Percentiles rank a stretch among this genome's conserved stretches.
Conservation (phyloP, 1,140 invertebrate species). For the Platorchestia sp. region DNA sequence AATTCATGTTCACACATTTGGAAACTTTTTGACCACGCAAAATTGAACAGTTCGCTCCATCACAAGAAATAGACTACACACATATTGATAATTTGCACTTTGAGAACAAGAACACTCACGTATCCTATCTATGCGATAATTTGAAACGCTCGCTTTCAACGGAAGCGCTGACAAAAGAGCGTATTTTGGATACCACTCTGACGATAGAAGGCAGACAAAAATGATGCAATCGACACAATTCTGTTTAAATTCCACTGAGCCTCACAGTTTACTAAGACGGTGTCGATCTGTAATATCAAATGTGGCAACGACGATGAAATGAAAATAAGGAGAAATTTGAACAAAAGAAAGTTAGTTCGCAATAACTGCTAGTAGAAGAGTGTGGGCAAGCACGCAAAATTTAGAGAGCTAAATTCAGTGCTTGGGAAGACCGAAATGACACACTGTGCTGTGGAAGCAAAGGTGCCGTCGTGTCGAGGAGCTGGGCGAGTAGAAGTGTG, state of each 20-base stretch:
- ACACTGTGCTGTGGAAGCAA: neutral
- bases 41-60: neutral
- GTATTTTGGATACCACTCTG: neutral
- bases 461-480: neutral
- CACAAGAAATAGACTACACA: neutral
- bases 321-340: neutral
- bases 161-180: neutral
- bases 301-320: neutral
- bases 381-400: conserved; percentile 27
- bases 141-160: neutral
- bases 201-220: no score
- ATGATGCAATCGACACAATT: neutral
- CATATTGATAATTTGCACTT: neutral
- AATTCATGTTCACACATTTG: neutral
- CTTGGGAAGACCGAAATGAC: neutral
- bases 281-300: neutral
- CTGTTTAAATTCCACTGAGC: no score
- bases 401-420: conserved; percentile 19
- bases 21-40: neutral
- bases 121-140: no score
- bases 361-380: neutral
- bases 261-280: neutral
- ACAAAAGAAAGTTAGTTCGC: neutral
- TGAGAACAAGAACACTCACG: neutral
- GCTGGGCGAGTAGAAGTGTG: neutral